phyloP scores from a whole-genome alignment of 2,888 invertebrate species.

The Noctua pronuba region DNA sequence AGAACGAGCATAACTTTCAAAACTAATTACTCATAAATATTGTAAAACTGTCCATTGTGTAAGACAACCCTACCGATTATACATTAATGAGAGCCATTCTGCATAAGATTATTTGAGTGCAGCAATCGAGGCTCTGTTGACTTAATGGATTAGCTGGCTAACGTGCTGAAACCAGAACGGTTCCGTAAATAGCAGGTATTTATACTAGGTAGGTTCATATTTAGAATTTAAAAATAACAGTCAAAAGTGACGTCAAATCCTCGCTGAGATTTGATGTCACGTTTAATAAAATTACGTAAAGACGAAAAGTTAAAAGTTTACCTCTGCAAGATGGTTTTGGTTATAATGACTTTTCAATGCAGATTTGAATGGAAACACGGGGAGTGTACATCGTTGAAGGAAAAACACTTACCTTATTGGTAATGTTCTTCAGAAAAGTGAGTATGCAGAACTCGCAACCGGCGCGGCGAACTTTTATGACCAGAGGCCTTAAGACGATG shows the following conservation, averaged over 20 bases:
- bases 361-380: too few relatives aligned
- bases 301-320: too few relatives aligned
- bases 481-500: too few relatives aligned
- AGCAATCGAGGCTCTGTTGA: constrained; percentile 41
- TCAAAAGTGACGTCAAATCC: not conserved
- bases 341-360: too few relatives aligned
- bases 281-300: not conserved
- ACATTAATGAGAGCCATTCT: constrained; percentile 32
- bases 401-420: too few relatives aligned
- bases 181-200: constrained; percentile 10
- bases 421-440: too few relatives aligned
- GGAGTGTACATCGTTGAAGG: too few relatives aligned
- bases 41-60: not conserved
- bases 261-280: not conserved
- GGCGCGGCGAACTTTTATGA: too few relatives aligned
- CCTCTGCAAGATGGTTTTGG: too few relatives aligned
- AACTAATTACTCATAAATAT: not conserved
- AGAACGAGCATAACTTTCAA: not conserved
- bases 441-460: too few relatives aligned
- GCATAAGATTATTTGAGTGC: constrained; percentile 54
- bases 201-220: not conserved
- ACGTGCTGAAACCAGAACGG: constrained; percentile 25
- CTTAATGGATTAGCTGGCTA: constrained; percentile 49
- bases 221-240: not conserved
- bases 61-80: constrained; percentile 38